These are phyloP conservation scores for Dolomedes plantarius DNA, from an alignment of 2,888 invertebrate genomes.

Conservation along the genomic window DNA sequence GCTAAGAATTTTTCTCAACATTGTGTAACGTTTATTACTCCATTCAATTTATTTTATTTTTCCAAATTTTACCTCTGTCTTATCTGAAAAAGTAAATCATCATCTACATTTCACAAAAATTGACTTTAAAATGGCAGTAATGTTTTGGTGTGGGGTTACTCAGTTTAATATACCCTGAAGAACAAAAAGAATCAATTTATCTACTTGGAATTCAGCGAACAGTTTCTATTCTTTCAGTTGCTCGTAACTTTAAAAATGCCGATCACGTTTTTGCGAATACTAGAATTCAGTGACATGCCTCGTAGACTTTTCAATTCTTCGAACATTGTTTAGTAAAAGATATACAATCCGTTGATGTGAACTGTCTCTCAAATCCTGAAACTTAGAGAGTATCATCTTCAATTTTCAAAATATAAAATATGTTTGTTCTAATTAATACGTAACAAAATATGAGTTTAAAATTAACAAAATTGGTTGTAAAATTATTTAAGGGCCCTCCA, in stretches of 20 bases:
- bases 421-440: too few relatives aligned
- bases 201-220: constrained; percentile 6
- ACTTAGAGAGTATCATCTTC: too few relatives aligned
- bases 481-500: too few relatives aligned
- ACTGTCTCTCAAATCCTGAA: too few relatives aligned
- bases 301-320: constrained; percentile 6
- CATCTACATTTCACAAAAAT: not conserved
- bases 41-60: too few relatives aligned
- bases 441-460: too few relatives aligned
- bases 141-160: not conserved
- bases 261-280: not conserved
- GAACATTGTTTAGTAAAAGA: not conserved
- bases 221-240: constrained; percentile 1
- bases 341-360: not conserved
- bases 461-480: too few relatives aligned
- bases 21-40: too few relatives aligned
- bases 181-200: constrained; percentile 7
- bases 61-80: too few relatives aligned
- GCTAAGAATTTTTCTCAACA: too few relatives aligned
- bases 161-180: not conserved
- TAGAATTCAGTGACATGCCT: constrained; percentile 6
- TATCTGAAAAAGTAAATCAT: constrained; percentile 3
- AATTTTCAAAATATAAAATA: too few relatives aligned
- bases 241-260: not conserved
- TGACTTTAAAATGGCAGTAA: not conserved